Conservation (phyloP, 2,888 invertebrate species). For the Drosophila acutilabella region DNA sequence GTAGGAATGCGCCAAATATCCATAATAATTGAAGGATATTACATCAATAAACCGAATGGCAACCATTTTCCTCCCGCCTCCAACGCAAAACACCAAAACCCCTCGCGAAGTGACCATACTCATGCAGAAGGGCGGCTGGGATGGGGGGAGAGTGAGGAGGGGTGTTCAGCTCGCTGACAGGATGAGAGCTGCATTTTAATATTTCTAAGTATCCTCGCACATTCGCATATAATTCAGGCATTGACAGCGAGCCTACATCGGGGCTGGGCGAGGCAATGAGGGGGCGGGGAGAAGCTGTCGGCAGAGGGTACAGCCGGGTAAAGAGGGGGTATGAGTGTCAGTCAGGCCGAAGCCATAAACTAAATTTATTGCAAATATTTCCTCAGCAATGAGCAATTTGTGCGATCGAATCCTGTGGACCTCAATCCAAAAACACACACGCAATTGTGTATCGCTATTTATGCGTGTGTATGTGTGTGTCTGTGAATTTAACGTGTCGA, state of each 20-base stretch:
- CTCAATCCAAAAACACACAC: slow-evolving; percentile 37
- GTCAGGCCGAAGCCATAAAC: slow-evolving; percentile 78
- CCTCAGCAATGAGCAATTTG: slow-evolving; percentile 83
- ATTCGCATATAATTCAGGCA: slow-evolving; percentile 82
- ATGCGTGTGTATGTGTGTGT: slow-evolving; percentile 29
- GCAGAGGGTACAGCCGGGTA: slow-evolving; percentile 7
- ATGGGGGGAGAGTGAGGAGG: neutral
- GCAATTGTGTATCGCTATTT: slow-evolving; percentile 20
- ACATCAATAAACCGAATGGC: slow-evolving; percentile 81
- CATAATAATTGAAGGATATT: slow-evolving; percentile 84
- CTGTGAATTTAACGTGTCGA: slow-evolving; percentile 72
- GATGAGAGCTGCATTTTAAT: slow-evolving; percentile 79
- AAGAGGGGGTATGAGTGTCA: slow-evolving; percentile 48
- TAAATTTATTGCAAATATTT: slow-evolving; percentile 84
- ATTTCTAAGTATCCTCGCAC: slow-evolving; percentile 79
- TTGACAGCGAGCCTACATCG: slow-evolving; percentile 67
- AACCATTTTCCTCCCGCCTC: neutral
- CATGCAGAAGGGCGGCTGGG: neutral
- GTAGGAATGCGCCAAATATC: slow-evolving; percentile 80
- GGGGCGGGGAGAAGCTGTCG: slow-evolving; percentile 1
- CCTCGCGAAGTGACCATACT: slow-evolving; percentile 37
- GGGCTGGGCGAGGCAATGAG: neutral
- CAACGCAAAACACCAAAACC: neutral
- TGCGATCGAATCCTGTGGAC: slow-evolving; percentile 77
- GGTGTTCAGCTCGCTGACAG: slow-evolving; percentile 20